Conservation (phyloP, 2,888 invertebrate genomes). For the Drosophila emarginata region DNA sequence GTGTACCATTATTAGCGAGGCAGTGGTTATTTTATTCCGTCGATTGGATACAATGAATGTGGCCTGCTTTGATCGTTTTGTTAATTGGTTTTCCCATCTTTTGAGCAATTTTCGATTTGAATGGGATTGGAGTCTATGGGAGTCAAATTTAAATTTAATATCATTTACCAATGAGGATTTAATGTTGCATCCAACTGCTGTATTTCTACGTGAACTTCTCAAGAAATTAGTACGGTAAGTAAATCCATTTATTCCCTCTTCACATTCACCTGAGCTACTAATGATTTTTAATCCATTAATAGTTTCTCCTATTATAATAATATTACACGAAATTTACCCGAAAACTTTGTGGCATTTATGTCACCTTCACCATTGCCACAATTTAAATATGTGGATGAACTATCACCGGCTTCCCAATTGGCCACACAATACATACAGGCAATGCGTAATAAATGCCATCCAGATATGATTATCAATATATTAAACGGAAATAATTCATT, state of each 20-base stretch:
- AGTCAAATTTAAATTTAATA: slow-evolving; percentile 84
- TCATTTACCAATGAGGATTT: slow-evolving; percentile 74
- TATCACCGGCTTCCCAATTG: slow-evolving; percentile 87
- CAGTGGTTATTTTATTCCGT: slow-evolving; percentile 97
- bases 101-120: slow-evolving; percentile 99
- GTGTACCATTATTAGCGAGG: slow-evolving; percentile 81
- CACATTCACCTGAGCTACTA: too few species aligned
- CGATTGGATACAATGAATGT: slow-evolving; percentile 98
- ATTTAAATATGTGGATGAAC: slow-evolving; percentile 93
- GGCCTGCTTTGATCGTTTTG: slow-evolving; percentile 97
- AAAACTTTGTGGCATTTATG: slow-evolving; percentile 90
- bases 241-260: background rate
- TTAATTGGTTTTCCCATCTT: slow-evolving; percentile 98
- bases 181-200: slow-evolving; percentile 93
- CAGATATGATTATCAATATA: slow-evolving; percentile 20
- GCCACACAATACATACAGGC: slow-evolving; percentile 71
- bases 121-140: slow-evolving; percentile 99
- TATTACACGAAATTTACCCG: slow-evolving; percentile 94
- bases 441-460: slow-evolving; percentile 28
- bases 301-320: slow-evolving; percentile 96
- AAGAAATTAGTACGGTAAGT: slow-evolving; percentile 92
- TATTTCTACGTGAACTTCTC: slow-evolving; percentile 96
- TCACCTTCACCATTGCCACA: slow-evolving; percentile 92
- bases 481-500: slow-evolving; percentile 4
- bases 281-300: too few species aligned